Conservation (phyloP, 2,113 vertebrate genomes). For the Canis aureus region DNA sequence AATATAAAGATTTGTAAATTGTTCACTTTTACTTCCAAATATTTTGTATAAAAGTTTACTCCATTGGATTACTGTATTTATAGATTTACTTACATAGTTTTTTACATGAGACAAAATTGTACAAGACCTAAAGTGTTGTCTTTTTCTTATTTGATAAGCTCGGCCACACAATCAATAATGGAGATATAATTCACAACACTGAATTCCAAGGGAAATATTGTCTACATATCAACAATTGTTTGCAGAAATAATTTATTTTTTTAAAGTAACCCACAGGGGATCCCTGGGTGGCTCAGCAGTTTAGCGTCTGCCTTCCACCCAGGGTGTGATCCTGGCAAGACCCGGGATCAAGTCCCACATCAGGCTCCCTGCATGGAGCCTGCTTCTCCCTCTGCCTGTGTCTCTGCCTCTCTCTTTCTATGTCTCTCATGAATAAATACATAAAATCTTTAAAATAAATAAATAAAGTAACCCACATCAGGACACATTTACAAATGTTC, state of each 20-base stretch:
- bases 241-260: constrained; percentile 25
- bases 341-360: no score
- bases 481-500: constrained; percentile 8
- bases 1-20: background rate
- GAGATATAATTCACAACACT: background rate
- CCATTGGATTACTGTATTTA: background rate
- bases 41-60: constrained; percentile 33
- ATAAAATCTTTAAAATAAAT: no score
- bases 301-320: no score
- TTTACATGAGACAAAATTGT: background rate
- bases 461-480: background rate
- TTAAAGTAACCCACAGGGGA: background rate
- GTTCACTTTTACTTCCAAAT: background rate
- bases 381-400: no score
- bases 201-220: constrained; percentile 35
- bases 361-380: no score
- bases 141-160: background rate
- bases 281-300: no score
- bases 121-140: background rate
- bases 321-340: no score
- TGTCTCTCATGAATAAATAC: no score
- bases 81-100: background rate
- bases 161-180: background rate
- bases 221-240: background rate
- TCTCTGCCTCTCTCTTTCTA: no score